Evolutionary conservation across 2,113 vertebrate species (phyloP), one percentile per base, ranked within the genome.

Genomic region (Morphnarchus princeps): DNA sequence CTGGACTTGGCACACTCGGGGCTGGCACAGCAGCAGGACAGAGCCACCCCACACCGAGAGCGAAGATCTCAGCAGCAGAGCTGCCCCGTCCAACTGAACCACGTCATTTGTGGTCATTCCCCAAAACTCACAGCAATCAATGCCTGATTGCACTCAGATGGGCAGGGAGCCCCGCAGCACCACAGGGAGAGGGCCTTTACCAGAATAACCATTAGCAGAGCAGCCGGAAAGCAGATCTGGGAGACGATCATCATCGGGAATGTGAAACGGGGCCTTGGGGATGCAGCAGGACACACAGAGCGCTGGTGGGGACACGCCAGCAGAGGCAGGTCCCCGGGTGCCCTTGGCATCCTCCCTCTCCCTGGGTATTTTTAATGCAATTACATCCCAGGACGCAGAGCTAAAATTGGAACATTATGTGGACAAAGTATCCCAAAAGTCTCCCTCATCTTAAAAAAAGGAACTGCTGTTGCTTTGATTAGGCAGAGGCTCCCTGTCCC

Each of bases 371-470:
- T 97, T 94, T 96, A 92, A 59, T 89, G 95, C 89, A 81, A 92
- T 95, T 78, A 49, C 95, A 95, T 50, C 89, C 88, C 26, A 5
- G 87, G 97, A 66, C 13, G 4, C 72, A 12, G 92, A 63, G 97
- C 97, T 97, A 97, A 96, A 97, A 97, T 94, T 95, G 96, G 97
- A 97, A 97, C 72, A 81, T 95, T 95, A 97, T 94, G 96, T 58
- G 82, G 94, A 92, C 89, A 85, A 94, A 96, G 93, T 78, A 96
- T 94, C 96, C 91, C 85, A 42, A 74, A 96, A 97, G 96, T 83
- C 80, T 87, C 70, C 26, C 82, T 78, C 34, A 4, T 62, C 91
- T 96, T 72, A 91, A 81, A 85, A 83, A 87, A 82, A 78, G 70
- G 38, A 82, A 29, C 96, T 58, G 69, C 89, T 81, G 90, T 42